Evolutionary conservation across 2,797 vertebrate genomes (phyloP).

Genomic region (Betta splendens): DNA sequence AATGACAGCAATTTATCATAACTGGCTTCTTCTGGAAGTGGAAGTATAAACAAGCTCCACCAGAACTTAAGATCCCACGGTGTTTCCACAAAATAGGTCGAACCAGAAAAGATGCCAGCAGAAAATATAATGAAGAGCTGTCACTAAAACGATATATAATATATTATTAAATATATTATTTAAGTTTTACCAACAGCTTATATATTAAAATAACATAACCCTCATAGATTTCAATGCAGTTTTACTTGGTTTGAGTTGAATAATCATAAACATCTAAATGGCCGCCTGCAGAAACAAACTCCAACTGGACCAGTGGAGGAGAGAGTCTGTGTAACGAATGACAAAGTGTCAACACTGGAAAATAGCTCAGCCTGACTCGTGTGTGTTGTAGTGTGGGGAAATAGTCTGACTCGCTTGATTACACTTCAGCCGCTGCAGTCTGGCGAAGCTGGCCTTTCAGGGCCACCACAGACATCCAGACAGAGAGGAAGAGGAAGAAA

Average conservation of each 20-base stretch:
- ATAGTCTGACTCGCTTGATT: conserved; percentile 76
- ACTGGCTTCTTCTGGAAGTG: too few relatives aligned
- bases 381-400: conserved; percentile 48
- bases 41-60: too few relatives aligned
- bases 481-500: conserved; percentile 4
- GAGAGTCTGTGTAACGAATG: conserved; percentile 68
- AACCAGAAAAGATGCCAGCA: too few relatives aligned
- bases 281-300: conserved; percentile 19
- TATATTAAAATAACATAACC: too few relatives aligned
- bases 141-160: too few relatives aligned
- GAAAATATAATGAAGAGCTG: too few relatives aligned
- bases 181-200: too few relatives aligned
- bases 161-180: too few relatives aligned
- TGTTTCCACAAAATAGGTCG: background rate
- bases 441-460: conserved; percentile 75
- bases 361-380: conserved; percentile 52
- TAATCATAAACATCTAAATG: background rate
- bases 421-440: conserved; percentile 63
- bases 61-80: background rate
- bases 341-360: conserved; percentile 70
- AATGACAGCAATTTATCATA: too few relatives aligned
- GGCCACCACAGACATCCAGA: conserved; percentile 50
- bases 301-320: conserved; percentile 44
- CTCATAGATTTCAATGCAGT: background rate
- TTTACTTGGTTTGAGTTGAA: background rate